These are phyloP conservation scores for Bombylius discolor DNA, from an alignment of 2,888 invertebrate genomes.

Conservation along the genomic window DNA sequence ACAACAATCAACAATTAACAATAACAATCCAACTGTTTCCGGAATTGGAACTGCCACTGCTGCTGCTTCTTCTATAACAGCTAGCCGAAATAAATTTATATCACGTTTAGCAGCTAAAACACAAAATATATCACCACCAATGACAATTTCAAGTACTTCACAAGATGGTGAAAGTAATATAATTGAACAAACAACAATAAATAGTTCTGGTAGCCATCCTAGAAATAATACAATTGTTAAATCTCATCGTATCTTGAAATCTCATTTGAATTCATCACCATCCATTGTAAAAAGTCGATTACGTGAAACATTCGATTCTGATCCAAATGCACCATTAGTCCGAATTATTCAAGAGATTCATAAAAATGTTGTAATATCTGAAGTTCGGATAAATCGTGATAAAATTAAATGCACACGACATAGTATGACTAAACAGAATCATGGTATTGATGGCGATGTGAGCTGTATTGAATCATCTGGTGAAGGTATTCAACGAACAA, in stretches of 20 bases:
- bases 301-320: neutral
- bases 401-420: neutral
- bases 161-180: neutral
- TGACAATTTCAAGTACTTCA: neutral
- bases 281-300: neutral
- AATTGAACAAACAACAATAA: neutral
- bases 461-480: neutral
- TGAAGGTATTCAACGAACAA: neutral
- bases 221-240: neutral
- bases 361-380: constrained; percentile 31
- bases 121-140: neutral
- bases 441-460: neutral
- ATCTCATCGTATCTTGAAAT: neutral
- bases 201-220: neutral
- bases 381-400: constrained; percentile 27
- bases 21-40: neutral
- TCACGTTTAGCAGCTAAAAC: neutral
- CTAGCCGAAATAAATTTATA: neutral
- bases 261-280: neutral
- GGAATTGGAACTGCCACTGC: neutral
- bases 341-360: constrained; percentile 34
- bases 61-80: too few relatives aligned
- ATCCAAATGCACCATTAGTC: constrained; percentile 26
- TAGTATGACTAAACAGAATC: neutral
- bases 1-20: neutral